phyloP scores from a whole-genome alignment of 2,113 vertebrate genomes.

The Chaetodon auriga region DNA sequence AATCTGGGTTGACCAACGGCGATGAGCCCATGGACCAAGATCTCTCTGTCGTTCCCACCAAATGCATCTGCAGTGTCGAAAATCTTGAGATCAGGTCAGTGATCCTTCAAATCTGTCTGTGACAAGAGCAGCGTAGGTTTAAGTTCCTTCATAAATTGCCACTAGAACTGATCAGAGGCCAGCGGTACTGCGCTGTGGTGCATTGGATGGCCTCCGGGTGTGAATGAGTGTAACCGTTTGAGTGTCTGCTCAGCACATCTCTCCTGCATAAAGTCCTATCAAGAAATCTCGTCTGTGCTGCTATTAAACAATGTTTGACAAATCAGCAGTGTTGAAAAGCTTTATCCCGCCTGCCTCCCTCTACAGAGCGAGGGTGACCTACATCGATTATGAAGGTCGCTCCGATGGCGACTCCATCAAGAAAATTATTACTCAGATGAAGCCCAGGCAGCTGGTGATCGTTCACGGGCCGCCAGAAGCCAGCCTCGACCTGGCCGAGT shows the following conservation, averaged over 20 bases:
- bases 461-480: slow-evolving; percentile 96
- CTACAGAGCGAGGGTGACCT: slow-evolving; percentile 92
- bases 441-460: slow-evolving; percentile 94
- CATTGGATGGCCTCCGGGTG: slow-evolving; percentile 20
- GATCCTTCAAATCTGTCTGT: not conserved
- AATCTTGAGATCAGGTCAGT: slow-evolving; percentile 97
- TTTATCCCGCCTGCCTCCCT: not conserved
- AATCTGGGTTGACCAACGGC: slow-evolving; percentile 94
- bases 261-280: slow-evolving; percentile 1
- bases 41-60: slow-evolving; percentile 96
- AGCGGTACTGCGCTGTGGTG: not conserved
- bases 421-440: slow-evolving; percentile 99
- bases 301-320: not conserved
- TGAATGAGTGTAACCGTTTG: slow-evolving; percentile 5
- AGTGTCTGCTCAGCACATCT: slow-evolving; percentile 25
- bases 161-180: not conserved
- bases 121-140: not conserved
- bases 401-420: slow-evolving; percentile 99
- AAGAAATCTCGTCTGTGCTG: not conserved
- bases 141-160: not conserved
- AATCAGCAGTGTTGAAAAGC: not conserved
- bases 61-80: slow-evolving; percentile 93
- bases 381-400: slow-evolving; percentile 98
- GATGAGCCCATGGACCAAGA: slow-evolving; percentile 99
- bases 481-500: slow-evolving; percentile 95